phyloP scores from a whole-genome alignment of 1,140 invertebrate species.

The Hormaphis cornu region DNA sequence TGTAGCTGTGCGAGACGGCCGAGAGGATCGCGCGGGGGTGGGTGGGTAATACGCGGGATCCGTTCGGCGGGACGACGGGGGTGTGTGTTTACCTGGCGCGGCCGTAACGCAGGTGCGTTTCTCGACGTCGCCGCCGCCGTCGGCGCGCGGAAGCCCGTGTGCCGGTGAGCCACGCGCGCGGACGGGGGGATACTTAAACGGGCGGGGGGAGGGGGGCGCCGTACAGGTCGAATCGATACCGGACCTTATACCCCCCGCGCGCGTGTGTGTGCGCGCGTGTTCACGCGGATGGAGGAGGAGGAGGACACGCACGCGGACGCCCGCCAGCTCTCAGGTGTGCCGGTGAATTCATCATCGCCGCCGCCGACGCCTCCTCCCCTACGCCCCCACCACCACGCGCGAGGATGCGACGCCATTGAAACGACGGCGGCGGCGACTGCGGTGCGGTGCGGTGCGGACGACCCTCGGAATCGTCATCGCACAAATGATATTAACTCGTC shows the following conservation, averaged over 20 bases:
- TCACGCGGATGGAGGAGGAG: not conserved
- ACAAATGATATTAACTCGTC: no score
- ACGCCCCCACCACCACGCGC: not conserved
- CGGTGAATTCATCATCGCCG: slow-evolving; percentile 25
- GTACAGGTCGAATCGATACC: slow-evolving; percentile 32
- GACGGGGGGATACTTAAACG: not conserved
- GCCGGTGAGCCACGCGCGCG: not conserved
- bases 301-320: slow-evolving; percentile 4
- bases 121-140: no score
- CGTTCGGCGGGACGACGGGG: not conserved
- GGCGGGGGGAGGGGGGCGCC: not conserved
- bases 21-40: no score
- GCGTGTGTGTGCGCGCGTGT: not conserved
- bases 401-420: no score
- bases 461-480: slow-evolving; percentile 3
- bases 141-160: slow-evolving; percentile 23
- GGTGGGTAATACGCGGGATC: not conserved
- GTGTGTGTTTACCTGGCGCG: slow-evolving; percentile 30
- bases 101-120: slow-evolving; percentile 16
- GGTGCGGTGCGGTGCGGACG: not conserved
- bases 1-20: not conserved
- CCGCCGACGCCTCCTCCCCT: not conserved
- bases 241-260: slow-evolving; percentile 28
- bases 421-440: no score
- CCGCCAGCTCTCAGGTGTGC: slow-evolving; percentile 32